Conservation (phyloP, 2,113 vertebrate species). For the Aegypius monachus region DNA sequence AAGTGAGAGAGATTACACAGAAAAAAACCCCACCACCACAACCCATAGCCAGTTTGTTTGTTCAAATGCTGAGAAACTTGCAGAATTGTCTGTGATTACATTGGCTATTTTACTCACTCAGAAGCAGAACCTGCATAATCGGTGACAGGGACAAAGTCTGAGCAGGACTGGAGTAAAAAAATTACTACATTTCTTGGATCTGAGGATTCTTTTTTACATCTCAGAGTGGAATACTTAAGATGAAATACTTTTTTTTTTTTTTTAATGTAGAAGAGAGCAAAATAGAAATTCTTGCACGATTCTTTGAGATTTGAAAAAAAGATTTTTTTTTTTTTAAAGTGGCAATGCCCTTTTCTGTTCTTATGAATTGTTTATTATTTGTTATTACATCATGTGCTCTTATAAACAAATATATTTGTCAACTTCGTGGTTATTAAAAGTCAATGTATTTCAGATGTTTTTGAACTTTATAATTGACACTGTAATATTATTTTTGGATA, state of each 20-base stretch:
- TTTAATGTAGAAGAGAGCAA: background rate
- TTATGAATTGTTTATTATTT: background rate
- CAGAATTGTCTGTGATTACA: background rate
- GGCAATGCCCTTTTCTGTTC: background rate
- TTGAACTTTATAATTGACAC: background rate
- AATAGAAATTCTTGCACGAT: background rate
- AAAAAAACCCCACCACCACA: accelerated
- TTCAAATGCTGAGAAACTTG: background rate
- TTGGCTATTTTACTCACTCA: background rate
- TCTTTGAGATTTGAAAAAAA: background rate
- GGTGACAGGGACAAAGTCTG: background rate
- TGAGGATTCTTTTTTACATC: background rate
- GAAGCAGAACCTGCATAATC: background rate
- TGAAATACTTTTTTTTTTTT: background rate
- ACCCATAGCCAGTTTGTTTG: background rate
- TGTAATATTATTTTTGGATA: background rate
- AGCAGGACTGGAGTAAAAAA: background rate
- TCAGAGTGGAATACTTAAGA: background rate
- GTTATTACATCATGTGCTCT: background rate
- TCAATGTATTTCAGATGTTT: background rate
- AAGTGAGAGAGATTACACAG: background rate
- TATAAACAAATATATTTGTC: background rate
- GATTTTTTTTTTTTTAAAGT: background rate
- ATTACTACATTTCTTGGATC: background rate
- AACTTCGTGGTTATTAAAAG: background rate